phyloP scores from a whole-genome alignment of 2,888 invertebrate species.

The Drosophila mercatorum region DNA sequence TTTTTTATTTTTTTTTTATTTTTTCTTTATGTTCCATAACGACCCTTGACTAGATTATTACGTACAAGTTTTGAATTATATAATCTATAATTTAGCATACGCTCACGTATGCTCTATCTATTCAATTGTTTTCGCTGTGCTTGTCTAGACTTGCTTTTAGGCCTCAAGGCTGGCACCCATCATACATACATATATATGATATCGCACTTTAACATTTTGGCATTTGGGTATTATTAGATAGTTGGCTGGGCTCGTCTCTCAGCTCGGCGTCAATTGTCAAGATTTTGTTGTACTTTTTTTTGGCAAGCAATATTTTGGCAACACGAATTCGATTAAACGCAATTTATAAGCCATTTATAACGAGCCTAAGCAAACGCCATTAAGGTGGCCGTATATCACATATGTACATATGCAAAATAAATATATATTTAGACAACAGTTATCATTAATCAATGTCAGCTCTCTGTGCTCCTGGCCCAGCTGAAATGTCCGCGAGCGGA shows the following conservation, averaged over 20 bases:
- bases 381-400: slow-evolving; percentile 12
- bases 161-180: slow-evolving; percentile 37
- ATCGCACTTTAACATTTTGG: slow-evolving; percentile 35
- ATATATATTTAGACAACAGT: not conserved
- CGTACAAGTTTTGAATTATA: not conserved
- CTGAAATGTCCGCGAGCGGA: slow-evolving; percentile 26
- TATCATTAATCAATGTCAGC: slow-evolving; percentile 58
- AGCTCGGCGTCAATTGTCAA: slow-evolving; percentile 21
- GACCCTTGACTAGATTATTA: too few species aligned
- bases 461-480: slow-evolving; percentile 22
- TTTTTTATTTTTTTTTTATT: not conserved
- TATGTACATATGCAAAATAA: not conserved
- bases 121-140: slow-evolving; percentile 20
- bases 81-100: not conserved
- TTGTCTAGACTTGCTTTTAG: slow-evolving; percentile 34
- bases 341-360: slow-evolving; percentile 50
- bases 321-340: slow-evolving; percentile 34
- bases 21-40: not conserved
- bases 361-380: slow-evolving; percentile 22
- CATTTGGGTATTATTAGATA: slow-evolving; percentile 55
- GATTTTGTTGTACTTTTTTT: slow-evolving; percentile 17
- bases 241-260: slow-evolving; percentile 39
- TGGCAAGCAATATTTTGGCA: slow-evolving; percentile 44
- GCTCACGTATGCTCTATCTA: slow-evolving; percentile 11
- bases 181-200: slow-evolving; percentile 14